These are phyloP conservation scores for Diuraphis noxia DNA, from an alignment of 1,140 invertebrate species.

Conservation along the genomic window DNA sequence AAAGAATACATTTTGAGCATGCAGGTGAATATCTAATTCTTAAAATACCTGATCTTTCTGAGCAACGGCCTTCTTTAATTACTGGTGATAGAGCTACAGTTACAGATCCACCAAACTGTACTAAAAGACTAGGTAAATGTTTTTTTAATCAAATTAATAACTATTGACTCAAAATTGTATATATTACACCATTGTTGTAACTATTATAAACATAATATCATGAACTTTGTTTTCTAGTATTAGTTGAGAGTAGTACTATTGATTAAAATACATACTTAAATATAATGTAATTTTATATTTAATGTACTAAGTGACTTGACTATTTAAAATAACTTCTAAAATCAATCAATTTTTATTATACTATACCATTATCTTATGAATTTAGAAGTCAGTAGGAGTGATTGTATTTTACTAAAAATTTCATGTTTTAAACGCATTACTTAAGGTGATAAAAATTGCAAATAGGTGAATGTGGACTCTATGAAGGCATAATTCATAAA, in stretches of 20 bases:
- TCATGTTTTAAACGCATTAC: background rate
- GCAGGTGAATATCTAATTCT: constrained; percentile 73
- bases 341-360: background rate
- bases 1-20: constrained; percentile 66
- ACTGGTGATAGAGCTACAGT: constrained; percentile 75
- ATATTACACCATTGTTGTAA: too few species aligned
- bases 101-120: constrained; percentile 57
- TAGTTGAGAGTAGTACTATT: too few species aligned
- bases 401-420: background rate
- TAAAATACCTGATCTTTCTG: constrained; percentile 77
- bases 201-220: background rate
- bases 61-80: constrained; percentile 82
- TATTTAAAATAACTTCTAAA: too few species aligned
- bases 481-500: constrained; percentile 79
- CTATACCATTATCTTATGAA: background rate
- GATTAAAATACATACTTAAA: too few species aligned
- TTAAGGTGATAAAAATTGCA: background rate
- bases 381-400: background rate
- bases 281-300: too few species aligned
- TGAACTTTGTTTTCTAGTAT: background rate
- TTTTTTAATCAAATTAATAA: constrained; percentile 4
- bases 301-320: too few species aligned
- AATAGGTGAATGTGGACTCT: constrained; percentile 46
- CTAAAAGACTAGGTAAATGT: constrained; percentile 39
- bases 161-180: background rate